Percentiles rank a stretch among this genome's conserved stretches.
Evolutionary conservation across 2,888 invertebrate species (phyloP).

Genomic region (Melanotus villosus): DNA sequence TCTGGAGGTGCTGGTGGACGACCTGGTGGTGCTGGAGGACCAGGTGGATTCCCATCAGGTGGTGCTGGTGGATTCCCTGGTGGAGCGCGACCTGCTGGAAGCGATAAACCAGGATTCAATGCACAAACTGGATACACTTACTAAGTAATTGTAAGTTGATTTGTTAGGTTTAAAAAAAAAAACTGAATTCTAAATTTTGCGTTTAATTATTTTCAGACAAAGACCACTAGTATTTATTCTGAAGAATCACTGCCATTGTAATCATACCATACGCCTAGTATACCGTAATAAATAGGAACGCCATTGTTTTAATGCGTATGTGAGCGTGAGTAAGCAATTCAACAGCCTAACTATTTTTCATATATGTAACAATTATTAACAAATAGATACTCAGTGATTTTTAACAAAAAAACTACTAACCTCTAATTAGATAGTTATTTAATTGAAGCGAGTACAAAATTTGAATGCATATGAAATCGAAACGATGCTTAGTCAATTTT

Average conservation of each 20-base stretch:
- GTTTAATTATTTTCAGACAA: constrained; percentile 23
- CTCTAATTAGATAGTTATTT: background rate
- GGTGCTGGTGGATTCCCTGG: constrained; percentile 38
- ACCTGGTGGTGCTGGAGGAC: constrained; percentile 48
- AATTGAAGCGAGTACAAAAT: constrained; percentile 25
- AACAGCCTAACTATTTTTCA: constrained; percentile 19
- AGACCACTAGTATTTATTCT: constrained; percentile 41
- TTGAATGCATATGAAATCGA: background rate
- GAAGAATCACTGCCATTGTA: constrained; percentile 36
- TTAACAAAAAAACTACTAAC: background rate
- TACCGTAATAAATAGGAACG: background rate
- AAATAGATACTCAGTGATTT: constrained; percentile 8
- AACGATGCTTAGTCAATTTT: constrained; percentile 12
- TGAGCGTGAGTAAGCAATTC: constrained; percentile 2
- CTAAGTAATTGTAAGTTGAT: constrained; percentile 54
- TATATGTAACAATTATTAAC: constrained; percentile 12
- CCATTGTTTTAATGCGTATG: constrained; percentile 13
- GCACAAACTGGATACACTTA: constrained; percentile 69
- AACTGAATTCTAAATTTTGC: background rate
- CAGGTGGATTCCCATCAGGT: constrained; percentile 47
- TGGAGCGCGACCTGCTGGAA: constrained; percentile 60
- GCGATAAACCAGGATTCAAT: constrained; percentile 66
- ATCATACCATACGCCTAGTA: constrained; percentile 22
- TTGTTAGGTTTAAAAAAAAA: no score
- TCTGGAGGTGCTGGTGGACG: constrained; percentile 48